Base-by-base conservation (phyloP, 2,888 invertebrate species). In the Sminthurinus aureus region DNA sequence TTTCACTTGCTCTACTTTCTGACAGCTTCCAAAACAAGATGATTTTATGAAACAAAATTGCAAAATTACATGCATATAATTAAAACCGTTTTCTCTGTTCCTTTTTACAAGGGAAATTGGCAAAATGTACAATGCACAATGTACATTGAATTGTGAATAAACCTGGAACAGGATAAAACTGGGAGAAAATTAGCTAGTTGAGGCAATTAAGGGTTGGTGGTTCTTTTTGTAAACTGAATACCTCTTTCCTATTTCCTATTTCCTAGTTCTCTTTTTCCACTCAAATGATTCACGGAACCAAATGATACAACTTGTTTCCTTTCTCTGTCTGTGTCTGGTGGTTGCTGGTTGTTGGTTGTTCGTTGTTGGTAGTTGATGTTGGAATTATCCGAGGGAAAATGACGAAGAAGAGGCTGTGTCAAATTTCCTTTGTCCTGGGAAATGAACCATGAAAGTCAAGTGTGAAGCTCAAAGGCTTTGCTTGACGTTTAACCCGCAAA, bases 381-480 rank as follows among this genome's bases (percentile, higher is more conserved):
- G 38, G 38, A 38, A 6, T 38, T 38, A 38, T 38, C 38, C 38
- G 38, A 38, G 38, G 38, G 38, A 38, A 38, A 38, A 38, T 38
- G 38, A 38, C 1, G 38, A 38, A 38, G 38, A 38, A 38, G 38
- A 38, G 38, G 24, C 22, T 24, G 52, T 75, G 75, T 75, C 51
- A 26, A 38, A 51, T 51, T 75, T 75, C 75, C 38, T 52, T 75
- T 75, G 75, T 75, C 50, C 50, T n/a, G 38, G 11, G 75, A 50
- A 75, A 26, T 18, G 75, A 75, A 26, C 20, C 22, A 75, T 13
- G 75, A 75, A 20, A 75, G 75, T 71, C 71, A 71, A 71, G 71
- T 71, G 71, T 71, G 71, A 71, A 24, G 24, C 24, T 24, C 22
- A 71, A 71, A 24, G 71, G 24, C 24, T 71, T 71, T 24, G 13